These are phyloP conservation scores for Diabrotica virgifera DNA, from an alignment of 1,140 invertebrate species.

Conservation along the genomic window DNA sequence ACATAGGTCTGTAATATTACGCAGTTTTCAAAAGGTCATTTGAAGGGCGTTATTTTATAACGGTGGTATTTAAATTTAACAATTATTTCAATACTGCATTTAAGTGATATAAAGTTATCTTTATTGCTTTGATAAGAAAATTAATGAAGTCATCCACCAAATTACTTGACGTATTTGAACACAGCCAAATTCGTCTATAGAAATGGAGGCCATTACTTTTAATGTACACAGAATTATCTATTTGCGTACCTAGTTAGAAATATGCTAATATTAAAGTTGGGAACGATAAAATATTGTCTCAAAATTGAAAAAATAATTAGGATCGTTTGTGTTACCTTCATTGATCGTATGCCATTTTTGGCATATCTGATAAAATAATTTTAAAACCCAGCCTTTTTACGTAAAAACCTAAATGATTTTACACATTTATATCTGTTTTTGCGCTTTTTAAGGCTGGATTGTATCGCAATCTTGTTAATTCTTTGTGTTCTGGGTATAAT, in stretches of 20 bases:
- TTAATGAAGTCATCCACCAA: slow-evolving; percentile 7
- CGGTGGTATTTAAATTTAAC: not conserved
- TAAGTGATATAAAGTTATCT: slow-evolving; percentile 4
- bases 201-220: slow-evolving; percentile 26
- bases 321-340: slow-evolving; percentile 15
- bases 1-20: not conserved
- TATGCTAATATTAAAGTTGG: slow-evolving; percentile 40
- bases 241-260: slow-evolving; percentile 27
- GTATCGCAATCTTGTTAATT: slow-evolving; percentile 3
- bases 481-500: slow-evolving; percentile 5
- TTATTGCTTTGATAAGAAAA: slow-evolving; percentile 11
- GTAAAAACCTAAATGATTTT: slow-evolving; percentile 15
- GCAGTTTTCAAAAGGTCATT: not conserved
- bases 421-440: slow-evolving; percentile 3
- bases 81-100: slow-evolving; percentile 12
- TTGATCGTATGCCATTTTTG: slow-evolving; percentile 16
- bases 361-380: slow-evolving; percentile 4
- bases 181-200: slow-evolving; percentile 20
- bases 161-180: slow-evolving; percentile 22
- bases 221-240: slow-evolving; percentile 20
- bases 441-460: slow-evolving; percentile 9
- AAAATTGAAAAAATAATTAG: too few relatives aligned
- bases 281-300: slow-evolving; percentile 13
- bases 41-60: slow-evolving; percentile 9
- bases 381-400: slow-evolving; percentile 9